Conservation (phyloP, 2,888 invertebrate genomes). For the Sialis lutaria region DNA sequence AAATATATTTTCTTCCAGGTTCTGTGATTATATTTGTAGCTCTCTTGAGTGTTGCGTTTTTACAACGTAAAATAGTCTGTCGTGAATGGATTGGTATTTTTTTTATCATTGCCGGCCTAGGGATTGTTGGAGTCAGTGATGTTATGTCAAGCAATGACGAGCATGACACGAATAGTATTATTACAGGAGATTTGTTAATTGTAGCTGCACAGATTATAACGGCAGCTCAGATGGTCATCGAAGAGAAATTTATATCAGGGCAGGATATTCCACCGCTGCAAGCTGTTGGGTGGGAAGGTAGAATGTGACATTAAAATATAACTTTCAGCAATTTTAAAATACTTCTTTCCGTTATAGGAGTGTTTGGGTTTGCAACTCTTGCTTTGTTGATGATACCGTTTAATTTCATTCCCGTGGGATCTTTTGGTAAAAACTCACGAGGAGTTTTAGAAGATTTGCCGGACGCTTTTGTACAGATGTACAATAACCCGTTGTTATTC, state of each 20-base stretch:
- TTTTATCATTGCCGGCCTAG: constrained; percentile 50
- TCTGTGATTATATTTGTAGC: constrained; percentile 82
- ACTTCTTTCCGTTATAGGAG: constrained; percentile 21
- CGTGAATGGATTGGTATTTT: constrained; percentile 65
- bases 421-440: constrained; percentile 56
- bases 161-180: constrained; percentile 48
- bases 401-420: constrained; percentile 60
- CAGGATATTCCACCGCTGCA: constrained; percentile 77
- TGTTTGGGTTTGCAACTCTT: constrained; percentile 52
- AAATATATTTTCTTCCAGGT: constrained; percentile 27
- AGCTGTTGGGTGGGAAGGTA: constrained; percentile 89
- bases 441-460: constrained; percentile 66
- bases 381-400: constrained; percentile 52
- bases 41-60: constrained; percentile 65
- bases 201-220: constrained; percentile 64
- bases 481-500: constrained; percentile 39
- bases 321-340: background rate
- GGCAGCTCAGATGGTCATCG: constrained; percentile 84
- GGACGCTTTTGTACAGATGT: constrained; percentile 73
- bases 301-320: constrained; percentile 15
- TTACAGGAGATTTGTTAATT: constrained; percentile 65
- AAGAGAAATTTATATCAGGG: constrained; percentile 76
- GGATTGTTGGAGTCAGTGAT: constrained; percentile 59
- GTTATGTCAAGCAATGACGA: constrained; percentile 23
- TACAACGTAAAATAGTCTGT: constrained; percentile 42